Conservation (phyloP, 1,140 invertebrate species). For the Bacillus rossius region DNA sequence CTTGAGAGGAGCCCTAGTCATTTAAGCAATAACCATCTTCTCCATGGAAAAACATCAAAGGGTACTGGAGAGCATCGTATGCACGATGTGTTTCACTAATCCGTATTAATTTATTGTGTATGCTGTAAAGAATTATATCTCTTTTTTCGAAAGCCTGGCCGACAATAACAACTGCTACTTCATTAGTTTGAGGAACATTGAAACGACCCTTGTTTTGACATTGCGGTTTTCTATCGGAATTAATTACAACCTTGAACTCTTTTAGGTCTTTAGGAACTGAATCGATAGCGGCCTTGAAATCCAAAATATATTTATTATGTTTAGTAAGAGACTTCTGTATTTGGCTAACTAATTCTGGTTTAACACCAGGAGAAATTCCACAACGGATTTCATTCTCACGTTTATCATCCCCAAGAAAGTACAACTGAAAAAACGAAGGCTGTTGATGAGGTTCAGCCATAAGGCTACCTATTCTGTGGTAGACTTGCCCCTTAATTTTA, state of each 20-base stretch:
- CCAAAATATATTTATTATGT: conserved; percentile 24
- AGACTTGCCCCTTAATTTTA: neutral
- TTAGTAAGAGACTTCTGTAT: conserved; percentile 26
- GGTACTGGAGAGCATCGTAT: conserved; percentile 43
- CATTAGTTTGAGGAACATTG: conserved; percentile 22
- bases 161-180: conserved; percentile 23
- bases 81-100: conserved; percentile 36
- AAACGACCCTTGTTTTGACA: conserved; percentile 9
- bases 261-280: conserved; percentile 14
- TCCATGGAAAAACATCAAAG: conserved; percentile 42
- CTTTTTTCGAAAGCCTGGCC: conserved; percentile 12
- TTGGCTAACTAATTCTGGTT: conserved; percentile 16
- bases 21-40: conserved; percentile 16
- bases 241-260: neutral
- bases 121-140: conserved; percentile 6
- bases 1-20: too few relatives aligned
- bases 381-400: neutral
- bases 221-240: neutral
- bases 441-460: neutral
- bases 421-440: neutral
- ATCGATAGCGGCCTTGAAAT: conserved; percentile 29
- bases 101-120: conserved; percentile 14
- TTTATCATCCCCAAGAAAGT: neutral
- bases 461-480: neutral
- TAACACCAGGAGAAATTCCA: neutral